Evolutionary conservation across 2,888 invertebrate genomes (phyloP).

Genomic region (Netelia melanura): DNA sequence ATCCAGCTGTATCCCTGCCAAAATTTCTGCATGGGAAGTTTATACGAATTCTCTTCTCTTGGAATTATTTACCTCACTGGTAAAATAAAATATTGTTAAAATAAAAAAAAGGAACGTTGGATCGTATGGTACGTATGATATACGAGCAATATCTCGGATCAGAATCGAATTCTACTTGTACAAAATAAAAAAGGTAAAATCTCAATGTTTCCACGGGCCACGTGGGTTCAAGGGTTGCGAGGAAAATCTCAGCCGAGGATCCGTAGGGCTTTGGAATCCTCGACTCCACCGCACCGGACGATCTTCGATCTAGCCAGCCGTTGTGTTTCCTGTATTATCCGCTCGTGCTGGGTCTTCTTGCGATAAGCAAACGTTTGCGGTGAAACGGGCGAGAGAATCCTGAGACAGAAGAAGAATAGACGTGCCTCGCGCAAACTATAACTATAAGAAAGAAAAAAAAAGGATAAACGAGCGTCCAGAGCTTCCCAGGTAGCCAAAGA

Average conservation of each 20-base stretch:
- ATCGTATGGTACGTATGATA: not conserved
- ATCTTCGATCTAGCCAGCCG: constrained; percentile 48
- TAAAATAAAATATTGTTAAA: too few relatives aligned
- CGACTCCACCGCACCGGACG: constrained; percentile 1
- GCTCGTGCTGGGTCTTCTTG: constrained; percentile 45
- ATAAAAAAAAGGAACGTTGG: constrained; percentile 29
- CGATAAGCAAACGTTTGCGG: constrained; percentile 57
- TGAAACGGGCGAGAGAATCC: not conserved
- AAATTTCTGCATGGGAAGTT: too few relatives aligned
- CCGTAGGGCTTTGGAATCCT: constrained; percentile 21
- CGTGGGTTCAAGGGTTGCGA: constrained; percentile 35
- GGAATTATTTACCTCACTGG: not conserved
- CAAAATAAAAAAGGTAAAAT: not conserved
- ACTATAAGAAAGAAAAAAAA: constrained; percentile 7
- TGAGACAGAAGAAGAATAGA: constrained; percentile 12
- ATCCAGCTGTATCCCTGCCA: too few relatives aligned
- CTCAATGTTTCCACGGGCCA: constrained; percentile 3
- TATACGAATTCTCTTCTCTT: constrained; percentile 15
- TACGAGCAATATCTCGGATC: constrained; percentile 12
- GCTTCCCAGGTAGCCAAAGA: constrained; percentile 54
- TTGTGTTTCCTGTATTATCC: constrained; percentile 59
- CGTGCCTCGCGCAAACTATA: not conserved
- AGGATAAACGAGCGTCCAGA: constrained; percentile 32
- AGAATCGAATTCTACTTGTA: constrained; percentile 17
- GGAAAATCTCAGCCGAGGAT: constrained; percentile 20